Percentiles rank a stretch among this genome's conserved stretches.
These are phyloP conservation scores for Nomada goodeniana DNA, from an alignment of 2,888 invertebrate genomes.

Conservation along the genomic window DNA sequence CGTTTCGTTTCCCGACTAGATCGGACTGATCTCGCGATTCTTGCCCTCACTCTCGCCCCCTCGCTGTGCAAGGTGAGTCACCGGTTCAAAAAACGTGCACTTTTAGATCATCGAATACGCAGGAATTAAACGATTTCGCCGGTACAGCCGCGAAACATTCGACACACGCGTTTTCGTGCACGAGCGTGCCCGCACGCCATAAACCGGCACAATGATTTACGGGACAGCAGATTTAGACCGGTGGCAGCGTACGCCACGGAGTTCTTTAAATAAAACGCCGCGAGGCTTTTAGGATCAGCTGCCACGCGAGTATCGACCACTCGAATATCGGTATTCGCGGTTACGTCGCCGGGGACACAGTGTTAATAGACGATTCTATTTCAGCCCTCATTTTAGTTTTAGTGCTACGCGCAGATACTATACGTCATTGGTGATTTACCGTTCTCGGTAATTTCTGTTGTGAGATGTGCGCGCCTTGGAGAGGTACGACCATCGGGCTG, in stretches of 20 bases:
- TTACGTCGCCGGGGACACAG: neutral
- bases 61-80: neutral
- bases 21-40: no score
- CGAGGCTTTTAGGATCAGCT: slow-evolving; percentile 56
- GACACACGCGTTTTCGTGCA: slow-evolving; percentile 37
- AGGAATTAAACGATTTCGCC: neutral
- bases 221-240: slow-evolving; percentile 66
- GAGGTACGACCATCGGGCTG: no score
- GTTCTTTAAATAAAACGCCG: slow-evolving; percentile 62
- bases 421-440: neutral
- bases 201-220: slow-evolving; percentile 66
- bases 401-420: no score
- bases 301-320: slow-evolving; percentile 49
- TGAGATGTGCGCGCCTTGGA: no score
- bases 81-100: neutral
- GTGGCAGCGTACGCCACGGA: slow-evolving; percentile 42
- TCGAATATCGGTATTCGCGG: slow-evolving; percentile 48
- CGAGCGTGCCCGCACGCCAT: slow-evolving; percentile 49
- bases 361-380: neutral
- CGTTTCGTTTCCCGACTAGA: no score
- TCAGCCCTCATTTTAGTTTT: neutral
- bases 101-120: neutral
- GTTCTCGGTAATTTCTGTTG: no score
- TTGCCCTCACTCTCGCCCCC: neutral
- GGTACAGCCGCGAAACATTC: slow-evolving; percentile 33